Conservation (phyloP, 2,113 vertebrate species). For the Oryzias woworae region DNA sequence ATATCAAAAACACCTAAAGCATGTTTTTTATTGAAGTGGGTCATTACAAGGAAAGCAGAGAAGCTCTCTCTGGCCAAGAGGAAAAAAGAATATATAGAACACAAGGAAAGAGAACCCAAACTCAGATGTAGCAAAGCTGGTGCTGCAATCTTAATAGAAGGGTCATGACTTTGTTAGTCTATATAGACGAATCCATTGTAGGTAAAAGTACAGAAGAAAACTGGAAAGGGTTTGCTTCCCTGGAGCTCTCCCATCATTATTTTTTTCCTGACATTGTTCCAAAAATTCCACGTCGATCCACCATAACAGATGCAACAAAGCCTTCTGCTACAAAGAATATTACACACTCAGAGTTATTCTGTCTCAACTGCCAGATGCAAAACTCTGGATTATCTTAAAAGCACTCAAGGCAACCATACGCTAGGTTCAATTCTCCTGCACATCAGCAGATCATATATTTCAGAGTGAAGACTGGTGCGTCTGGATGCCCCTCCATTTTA, state of each 20-base stretch:
- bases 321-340: constrained; percentile 70
- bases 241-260: constrained; percentile 29
- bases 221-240: constrained; percentile 14
- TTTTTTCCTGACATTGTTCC: constrained; percentile 52
- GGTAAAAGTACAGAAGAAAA: not conserved
- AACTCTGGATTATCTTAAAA: constrained; percentile 74
- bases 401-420: constrained; percentile 45
- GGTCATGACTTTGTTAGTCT: too few relatives aligned
- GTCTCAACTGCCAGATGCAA: constrained; percentile 63
- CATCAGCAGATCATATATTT: constrained; percentile 11
- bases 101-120: too few relatives aligned
- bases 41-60: too few relatives aligned
- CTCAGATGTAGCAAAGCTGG: too few relatives aligned
- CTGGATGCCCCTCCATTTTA: constrained; percentile 13
- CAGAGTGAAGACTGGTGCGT: constrained; percentile 25
- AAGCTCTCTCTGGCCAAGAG: too few relatives aligned
- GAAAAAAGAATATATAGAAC: too few relatives aligned
- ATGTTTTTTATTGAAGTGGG: too few relatives aligned
- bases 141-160: too few relatives aligned
- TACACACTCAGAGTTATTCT: constrained; percentile 61
- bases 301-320: constrained; percentile 41
- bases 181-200: constrained; percentile 3
- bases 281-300: constrained; percentile 34
- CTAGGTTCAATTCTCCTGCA: constrained; percentile 12
- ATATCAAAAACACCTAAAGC: too few relatives aligned